A percentile compares a stretch with the other conserved stretches of the same genome.
phyloP scores from a whole-genome alignment of 64 coral and sea anemone species.

The Stichodactyla mertensii region DNA sequence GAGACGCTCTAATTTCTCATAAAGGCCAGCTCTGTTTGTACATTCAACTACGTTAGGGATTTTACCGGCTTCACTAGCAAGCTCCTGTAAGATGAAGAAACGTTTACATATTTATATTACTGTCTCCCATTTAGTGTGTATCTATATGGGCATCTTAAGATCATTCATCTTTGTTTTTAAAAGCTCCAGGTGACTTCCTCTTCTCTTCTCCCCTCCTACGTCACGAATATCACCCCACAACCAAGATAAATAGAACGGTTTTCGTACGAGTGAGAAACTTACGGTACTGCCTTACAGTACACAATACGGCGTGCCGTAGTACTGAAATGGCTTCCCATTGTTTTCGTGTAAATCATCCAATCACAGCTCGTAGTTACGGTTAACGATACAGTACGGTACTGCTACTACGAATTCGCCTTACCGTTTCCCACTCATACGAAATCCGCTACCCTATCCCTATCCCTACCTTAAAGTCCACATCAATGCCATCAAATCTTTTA shows the following conservation, averaged over 20 bases:
- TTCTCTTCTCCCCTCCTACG: neutral
- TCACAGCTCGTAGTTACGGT: too few species aligned
- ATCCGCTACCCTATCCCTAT: too few species aligned
- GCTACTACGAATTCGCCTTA: too few species aligned
- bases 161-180: too few species aligned
- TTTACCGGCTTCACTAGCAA: slow-evolving; percentile 76
- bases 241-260: neutral
- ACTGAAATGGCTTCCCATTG: too few species aligned
- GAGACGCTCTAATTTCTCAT: slow-evolving; percentile 92
- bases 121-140: neutral
- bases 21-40: slow-evolving; percentile 84
- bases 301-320: too few species aligned
- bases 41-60: slow-evolving; percentile 92
- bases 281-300: too few species aligned
- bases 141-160: neutral
- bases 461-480: slow-evolving; percentile 87
- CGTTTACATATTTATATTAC: neutral
- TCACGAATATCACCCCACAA: neutral
- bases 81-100: slow-evolving; percentile 43
- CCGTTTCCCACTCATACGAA: too few species aligned
- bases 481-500: slow-evolving; percentile 94
- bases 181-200: too few species aligned
- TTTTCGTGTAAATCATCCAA: too few species aligned
- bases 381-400: too few species aligned
- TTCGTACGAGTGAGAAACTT: too few species aligned